phyloP scores from a whole-genome alignment of 2,113 vertebrate genomes.

The Archocentrus centrarchus region DNA sequence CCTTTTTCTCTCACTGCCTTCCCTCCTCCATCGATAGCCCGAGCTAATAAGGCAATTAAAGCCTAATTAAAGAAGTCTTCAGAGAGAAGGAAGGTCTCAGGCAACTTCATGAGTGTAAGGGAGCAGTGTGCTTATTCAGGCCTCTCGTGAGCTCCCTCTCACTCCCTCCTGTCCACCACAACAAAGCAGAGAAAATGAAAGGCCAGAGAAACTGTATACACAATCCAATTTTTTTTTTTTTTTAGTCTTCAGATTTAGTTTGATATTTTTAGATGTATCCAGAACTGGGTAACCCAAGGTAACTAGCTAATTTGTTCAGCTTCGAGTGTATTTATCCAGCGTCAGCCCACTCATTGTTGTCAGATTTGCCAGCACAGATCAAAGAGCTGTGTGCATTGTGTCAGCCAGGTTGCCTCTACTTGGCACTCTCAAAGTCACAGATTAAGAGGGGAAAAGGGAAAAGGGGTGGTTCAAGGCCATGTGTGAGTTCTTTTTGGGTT shows the following conservation, averaged over 20 bases:
- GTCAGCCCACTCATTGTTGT: slow-evolving; percentile 62
- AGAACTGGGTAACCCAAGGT: slow-evolving; percentile 9
- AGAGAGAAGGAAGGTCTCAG: slow-evolving; percentile 60
- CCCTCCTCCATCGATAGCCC: slow-evolving; percentile 65
- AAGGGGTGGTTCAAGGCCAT: neutral
- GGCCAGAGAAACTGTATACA: slow-evolving; percentile 4
- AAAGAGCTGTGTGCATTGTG: slow-evolving; percentile 50
- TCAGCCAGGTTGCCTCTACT: slow-evolving; percentile 66
- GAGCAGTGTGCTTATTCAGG: slow-evolving; percentile 51
- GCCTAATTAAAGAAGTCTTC: slow-evolving; percentile 78
- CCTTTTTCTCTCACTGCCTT: slow-evolving; percentile 53
- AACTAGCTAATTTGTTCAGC: slow-evolving; percentile 52
- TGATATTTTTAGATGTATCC: slow-evolving; percentile 1
- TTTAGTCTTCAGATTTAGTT: neutral
- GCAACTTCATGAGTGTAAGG: slow-evolving; percentile 56
- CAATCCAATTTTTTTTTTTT: neutral
- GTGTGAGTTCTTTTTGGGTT: slow-evolving; percentile 27
- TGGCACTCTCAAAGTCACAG: slow-evolving; percentile 56
- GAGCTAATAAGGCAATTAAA: slow-evolving; percentile 81
- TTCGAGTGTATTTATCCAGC: slow-evolving; percentile 48
- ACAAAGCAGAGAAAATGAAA: slow-evolving; percentile 35
- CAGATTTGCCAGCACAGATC: slow-evolving; percentile 64
- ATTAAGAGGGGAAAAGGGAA: slow-evolving; percentile 48
- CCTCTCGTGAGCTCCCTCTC: slow-evolving; percentile 20
- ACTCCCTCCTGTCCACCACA: slow-evolving; percentile 30